Base-by-base conservation (phyloP, 2,888 invertebrate genomes). In the Acleris emargana region DNA sequence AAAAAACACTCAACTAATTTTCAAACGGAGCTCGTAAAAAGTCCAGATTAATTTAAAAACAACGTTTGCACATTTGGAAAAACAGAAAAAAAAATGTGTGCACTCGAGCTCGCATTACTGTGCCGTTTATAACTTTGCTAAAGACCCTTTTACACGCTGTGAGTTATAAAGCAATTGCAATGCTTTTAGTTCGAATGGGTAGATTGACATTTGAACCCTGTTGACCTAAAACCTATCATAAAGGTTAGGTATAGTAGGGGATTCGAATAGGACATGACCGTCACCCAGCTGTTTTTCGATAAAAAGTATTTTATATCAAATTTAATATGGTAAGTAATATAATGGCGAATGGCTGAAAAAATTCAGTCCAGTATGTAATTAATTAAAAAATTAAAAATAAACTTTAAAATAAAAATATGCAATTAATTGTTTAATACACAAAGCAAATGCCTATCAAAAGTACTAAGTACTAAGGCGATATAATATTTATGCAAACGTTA, bases 141-240 rank as follows among this genome's bases (percentile, higher is more conserved):
- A 60, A 55, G 64, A 60, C 50, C 64, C 50, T 54, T 59, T 54
- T 54, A 54, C 54, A 59, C 64, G 42, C 50, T 60, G 50, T 54
- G 38, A 64, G 53, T 43, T 32, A 59, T 60, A 55, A 62, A 59
- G 64, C 64, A 64, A 64, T 64, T 60, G 59, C 49, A 59, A 60
- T 60, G 64, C 64, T 64, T 60, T 64, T 64, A 64, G 64, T 50
- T 54, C 43, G 59, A 59, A 60, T 55, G 54, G 59, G 54, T 55
- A 60, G 55, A 64, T 64, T 60, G 64, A 60, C 59, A 60, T 64
- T 64, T 60, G 18, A 64, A 50, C 50, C 50, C 22, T 55, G 49
- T 60, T 43, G 59, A 60, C 50, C 59, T 64, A 43, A 59, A 64
- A 60, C 54, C n/a, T 43, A 50, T 64, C n/a, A 20, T 5, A 42